phyloP scores from a whole-genome alignment of 2,797 vertebrate genomes.

The Oceanodroma leucorhoa region DNA sequence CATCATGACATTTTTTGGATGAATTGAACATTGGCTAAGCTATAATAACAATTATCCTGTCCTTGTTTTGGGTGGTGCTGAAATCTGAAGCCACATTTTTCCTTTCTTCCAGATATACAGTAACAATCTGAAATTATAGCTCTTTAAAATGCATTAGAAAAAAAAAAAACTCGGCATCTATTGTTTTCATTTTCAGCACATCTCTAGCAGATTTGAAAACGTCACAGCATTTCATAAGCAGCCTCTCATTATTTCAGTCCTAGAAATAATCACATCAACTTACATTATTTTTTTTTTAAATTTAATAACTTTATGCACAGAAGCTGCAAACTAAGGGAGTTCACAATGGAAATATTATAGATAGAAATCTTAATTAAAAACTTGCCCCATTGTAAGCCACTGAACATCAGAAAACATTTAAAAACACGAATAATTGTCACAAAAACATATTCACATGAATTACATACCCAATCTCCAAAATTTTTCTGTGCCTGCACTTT shows the following conservation, averaged over 20 bases:
- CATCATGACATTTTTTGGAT: neutral
- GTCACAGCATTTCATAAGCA: neutral
- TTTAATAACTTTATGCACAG: neutral
- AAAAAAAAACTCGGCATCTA: neutral
- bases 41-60: neutral
- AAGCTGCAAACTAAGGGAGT: neutral
- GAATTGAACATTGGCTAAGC: neutral
- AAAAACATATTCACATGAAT: neutral
- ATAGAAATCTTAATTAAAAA: slow-evolving; percentile 47
- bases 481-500: neutral
- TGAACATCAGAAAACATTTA: neutral
- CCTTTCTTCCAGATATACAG: neutral
- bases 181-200: neutral
- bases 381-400: neutral
- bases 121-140: neutral
- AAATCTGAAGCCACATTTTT: neutral
- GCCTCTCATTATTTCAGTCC: neutral
- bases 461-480: neutral
- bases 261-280: neutral
- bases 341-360: neutral
- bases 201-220: neutral
- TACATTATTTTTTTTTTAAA: neutral
- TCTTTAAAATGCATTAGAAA: neutral
- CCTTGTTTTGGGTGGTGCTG: neutral
- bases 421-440: neutral